Evolutionary conservation across 2,797 vertebrate species (phyloP).

Genomic region (Dermochelys coriacea): DNA sequence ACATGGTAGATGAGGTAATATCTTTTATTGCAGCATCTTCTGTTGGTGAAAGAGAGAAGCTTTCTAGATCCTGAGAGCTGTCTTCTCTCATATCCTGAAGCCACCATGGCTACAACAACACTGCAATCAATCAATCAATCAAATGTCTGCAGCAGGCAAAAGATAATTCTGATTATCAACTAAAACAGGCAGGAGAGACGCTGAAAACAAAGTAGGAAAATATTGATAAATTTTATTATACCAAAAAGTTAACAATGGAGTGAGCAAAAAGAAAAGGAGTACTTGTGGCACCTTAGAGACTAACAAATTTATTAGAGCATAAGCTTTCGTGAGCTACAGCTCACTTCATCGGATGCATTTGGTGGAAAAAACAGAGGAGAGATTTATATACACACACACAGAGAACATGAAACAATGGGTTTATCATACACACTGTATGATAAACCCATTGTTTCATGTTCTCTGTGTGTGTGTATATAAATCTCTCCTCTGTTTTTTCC

Average conservation of each 20-base stretch:
- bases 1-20: background rate
- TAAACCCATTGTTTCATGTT: too few relatives aligned
- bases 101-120: background rate
- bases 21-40: background rate
- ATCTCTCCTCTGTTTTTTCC: too few relatives aligned
- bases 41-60: background rate
- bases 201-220: background rate
- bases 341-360: too few relatives aligned
- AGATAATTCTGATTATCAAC: constrained; percentile 25
- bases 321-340: too few relatives aligned
- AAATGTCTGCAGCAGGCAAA: background rate
- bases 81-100: background rate
- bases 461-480: too few relatives aligned
- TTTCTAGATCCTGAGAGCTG: background rate
- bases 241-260: background rate
- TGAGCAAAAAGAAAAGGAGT: too few relatives aligned
- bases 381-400: too few relatives aligned
- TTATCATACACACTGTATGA: too few relatives aligned
- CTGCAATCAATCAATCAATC: background rate
- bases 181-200: background rate
- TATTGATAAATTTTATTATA: constrained; percentile 2
- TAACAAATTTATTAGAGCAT: too few relatives aligned
- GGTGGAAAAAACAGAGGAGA: too few relatives aligned
- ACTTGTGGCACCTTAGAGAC: too few relatives aligned
- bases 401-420: too few relatives aligned